phyloP scores from a whole-genome alignment of 2,797 vertebrate species.

The Neomorphus geoffroyi region DNA sequence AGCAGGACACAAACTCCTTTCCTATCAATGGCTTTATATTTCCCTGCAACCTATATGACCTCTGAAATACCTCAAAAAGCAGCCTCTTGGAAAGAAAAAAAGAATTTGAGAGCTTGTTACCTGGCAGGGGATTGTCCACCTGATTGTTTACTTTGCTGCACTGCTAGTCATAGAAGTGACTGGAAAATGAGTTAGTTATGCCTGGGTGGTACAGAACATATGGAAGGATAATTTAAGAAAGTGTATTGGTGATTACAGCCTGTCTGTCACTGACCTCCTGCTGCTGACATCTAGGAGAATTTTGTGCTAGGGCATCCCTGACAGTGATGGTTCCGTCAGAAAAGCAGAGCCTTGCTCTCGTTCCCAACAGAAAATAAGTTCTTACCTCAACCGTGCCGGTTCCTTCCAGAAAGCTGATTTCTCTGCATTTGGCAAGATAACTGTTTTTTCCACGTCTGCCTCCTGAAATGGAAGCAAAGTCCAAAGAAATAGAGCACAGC shows the following conservation, averaged over 20 bases:
- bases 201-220: background rate
- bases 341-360: background rate
- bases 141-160: background rate
- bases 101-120: background rate
- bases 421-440: background rate
- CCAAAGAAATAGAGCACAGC: background rate
- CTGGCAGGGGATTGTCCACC: background rate
- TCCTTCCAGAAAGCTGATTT: background rate
- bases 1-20: background rate
- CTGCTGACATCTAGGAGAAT: background rate
- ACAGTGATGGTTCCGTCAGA: background rate
- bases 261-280: background rate
- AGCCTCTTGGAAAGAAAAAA: background rate
- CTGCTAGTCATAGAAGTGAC: background rate
- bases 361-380: background rate
- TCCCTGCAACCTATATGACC: background rate
- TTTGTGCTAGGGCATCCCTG: background rate
- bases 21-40: conserved; percentile 43
- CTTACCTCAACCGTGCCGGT: background rate
- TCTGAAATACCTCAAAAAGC: conserved; percentile 11
- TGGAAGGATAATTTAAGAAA: background rate
- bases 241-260: background rate
- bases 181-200: conserved; percentile 28
- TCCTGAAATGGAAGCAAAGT: background rate
- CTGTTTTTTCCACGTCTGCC: background rate